A percentile compares a stretch with the other conserved stretches of the same genome.
Evolutionary conservation across 92 coral and sea anemone species (phyloP).

Genomic region (Palythoa grandis): DNA sequence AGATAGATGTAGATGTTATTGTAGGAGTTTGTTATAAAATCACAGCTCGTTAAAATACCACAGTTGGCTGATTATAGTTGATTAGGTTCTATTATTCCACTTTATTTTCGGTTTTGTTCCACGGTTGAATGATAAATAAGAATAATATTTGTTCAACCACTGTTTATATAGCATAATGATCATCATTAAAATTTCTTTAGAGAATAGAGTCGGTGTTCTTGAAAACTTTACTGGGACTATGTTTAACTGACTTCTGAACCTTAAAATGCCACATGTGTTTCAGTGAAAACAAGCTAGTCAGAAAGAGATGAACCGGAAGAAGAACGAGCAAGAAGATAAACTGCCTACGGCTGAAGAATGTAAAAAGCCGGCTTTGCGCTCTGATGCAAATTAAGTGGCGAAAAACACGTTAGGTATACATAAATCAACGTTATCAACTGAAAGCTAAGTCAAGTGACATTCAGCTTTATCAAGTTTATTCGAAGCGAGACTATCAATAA

Average conservation of each 20-base stretch:
- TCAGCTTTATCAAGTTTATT: neutral
- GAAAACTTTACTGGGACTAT: neutral
- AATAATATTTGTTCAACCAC: constrained; percentile 16
- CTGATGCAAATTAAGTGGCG: too few species aligned
- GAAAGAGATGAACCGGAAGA: neutral
- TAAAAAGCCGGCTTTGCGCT: too few species aligned
- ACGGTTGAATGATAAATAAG: constrained; percentile 30
- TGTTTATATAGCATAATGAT: neutral
- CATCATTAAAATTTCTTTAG: neutral
- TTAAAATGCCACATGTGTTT: neutral
- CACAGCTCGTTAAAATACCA: neutral
- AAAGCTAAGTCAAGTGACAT: neutral
- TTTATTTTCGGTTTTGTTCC: neutral
- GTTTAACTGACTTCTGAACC: neutral
- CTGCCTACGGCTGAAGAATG: too few species aligned
- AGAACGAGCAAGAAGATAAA: neutral
- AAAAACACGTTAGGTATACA: too few species aligned
- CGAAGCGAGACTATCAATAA: neutral
- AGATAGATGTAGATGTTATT: too few species aligned
- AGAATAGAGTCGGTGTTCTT: neutral
- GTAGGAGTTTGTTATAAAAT: neutral
- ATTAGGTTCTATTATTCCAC: neutral
- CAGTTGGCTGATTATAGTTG: neutral
- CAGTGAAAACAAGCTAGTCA: neutral
- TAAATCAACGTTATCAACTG: neutral